A percentile compares a stretch with the other conserved stretches of the same genome.
Evolutionary conservation across 2,113 vertebrate species (phyloP).

Genomic region (Procavia capensis): DNA sequence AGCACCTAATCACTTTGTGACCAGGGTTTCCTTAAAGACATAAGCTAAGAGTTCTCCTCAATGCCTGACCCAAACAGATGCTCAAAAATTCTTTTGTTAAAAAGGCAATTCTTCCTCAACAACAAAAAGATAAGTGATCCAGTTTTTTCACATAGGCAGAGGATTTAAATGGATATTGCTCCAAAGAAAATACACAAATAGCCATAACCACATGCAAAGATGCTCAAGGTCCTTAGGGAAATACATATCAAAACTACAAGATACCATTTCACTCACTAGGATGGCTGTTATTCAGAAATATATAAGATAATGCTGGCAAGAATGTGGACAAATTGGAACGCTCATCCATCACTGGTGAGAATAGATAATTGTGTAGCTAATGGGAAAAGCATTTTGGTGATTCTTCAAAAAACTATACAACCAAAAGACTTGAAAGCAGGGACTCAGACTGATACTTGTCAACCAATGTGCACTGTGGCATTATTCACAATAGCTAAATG

Average conservation of each 20-base stretch:
- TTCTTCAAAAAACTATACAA: not conserved
- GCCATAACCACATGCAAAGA: not conserved
- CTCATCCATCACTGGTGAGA: not conserved
- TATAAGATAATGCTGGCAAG: not conserved
- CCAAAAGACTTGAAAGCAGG: not conserved
- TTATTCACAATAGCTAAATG: not conserved
- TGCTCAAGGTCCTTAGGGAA: not conserved
- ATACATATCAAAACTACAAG: not conserved
- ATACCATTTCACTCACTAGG: not conserved
- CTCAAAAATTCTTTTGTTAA: conserved; percentile 19
- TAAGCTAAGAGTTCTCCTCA: not conserved
- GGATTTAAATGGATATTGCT: not conserved
- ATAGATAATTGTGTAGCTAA: not conserved
- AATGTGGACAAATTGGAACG: not conserved
- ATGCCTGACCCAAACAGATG: not conserved
- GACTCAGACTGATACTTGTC: not conserved
- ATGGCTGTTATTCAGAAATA: not conserved
- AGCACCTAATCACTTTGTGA: too few species aligned
- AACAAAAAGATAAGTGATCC: not conserved
- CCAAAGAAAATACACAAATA: not conserved
- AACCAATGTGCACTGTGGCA: not conserved
- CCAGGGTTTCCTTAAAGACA: not conserved
- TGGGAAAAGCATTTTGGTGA: not conserved
- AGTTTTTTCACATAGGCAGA: not conserved
- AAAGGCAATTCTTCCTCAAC: not conserved